phyloP scores from a whole-genome alignment of 1,140 invertebrate genomes.

The Drosophila insularis region DNA sequence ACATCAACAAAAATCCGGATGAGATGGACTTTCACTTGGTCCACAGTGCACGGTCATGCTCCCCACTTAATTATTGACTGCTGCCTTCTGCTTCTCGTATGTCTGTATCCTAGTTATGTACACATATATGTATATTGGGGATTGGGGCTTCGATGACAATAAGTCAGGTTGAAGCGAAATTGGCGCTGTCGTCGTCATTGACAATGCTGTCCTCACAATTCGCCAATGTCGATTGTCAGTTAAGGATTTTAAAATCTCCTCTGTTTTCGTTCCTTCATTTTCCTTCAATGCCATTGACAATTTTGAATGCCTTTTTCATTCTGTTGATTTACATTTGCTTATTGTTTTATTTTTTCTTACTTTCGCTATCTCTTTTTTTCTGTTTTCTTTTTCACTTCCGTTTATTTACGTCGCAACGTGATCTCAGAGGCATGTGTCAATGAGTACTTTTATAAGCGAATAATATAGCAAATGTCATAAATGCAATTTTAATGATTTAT shows the following conservation, averaged over 20 bases:
- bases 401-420: not conserved
- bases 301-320: constrained; percentile 52
- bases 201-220: constrained; percentile 55
- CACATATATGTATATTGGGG: not conserved
- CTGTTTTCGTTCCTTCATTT: constrained; percentile 14
- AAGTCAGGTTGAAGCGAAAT: constrained; percentile 28
- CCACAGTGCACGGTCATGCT: not conserved
- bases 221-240: constrained; percentile 57
- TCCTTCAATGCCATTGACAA: constrained; percentile 40
- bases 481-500: constrained; percentile 58
- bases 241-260: constrained; percentile 71
- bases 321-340: constrained; percentile 66
- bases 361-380: not conserved
- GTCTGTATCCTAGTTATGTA: not conserved
- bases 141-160: constrained; percentile 9
- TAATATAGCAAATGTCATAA: constrained; percentile 31
- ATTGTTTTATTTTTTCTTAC: constrained; percentile 34
- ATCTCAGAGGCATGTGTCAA: constrained; percentile 1
- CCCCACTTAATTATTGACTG: constrained; percentile 41
- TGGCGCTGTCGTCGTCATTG: constrained; percentile 50
- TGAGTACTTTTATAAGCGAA: constrained; percentile 29
- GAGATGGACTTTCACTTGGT: constrained; percentile 25
- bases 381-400: not conserved
- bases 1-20: constrained; percentile 15
- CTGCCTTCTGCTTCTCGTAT: not conserved